phyloP scores from a whole-genome alignment of 2,888 invertebrate species.

The Allacma fusca region DNA sequence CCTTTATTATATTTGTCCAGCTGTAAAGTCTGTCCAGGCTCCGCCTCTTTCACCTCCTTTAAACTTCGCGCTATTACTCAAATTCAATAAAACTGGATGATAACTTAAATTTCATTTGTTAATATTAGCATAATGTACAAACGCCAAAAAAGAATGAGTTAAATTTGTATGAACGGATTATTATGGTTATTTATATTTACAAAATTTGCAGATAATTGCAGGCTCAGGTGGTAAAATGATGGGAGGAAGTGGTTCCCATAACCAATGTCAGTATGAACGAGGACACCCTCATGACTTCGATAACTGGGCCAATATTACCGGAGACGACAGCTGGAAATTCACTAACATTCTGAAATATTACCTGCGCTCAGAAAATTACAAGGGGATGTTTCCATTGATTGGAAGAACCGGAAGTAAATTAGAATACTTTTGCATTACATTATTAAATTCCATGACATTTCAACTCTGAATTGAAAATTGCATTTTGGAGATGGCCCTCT shows the following conservation, averaged over 20 bases:
- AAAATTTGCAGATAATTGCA: conserved; percentile 7
- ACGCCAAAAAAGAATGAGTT: no score
- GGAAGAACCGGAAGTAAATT: not conserved
- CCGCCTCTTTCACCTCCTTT: no score
- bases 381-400: conserved; percentile 29
- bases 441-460: no score
- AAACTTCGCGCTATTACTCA: no score
- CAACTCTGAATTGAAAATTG: no score
- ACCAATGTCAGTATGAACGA: conserved; percentile 42
- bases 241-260: conserved; percentile 51
- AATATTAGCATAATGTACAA: no score
- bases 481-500: not conserved
- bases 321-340: conserved; percentile 47
- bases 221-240: conserved; percentile 46
- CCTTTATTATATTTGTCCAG: no score
- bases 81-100: no score
- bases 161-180: no score
- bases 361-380: conserved; percentile 48
- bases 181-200: no score
- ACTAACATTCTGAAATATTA: conserved; percentile 46
- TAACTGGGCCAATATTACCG: conserved; percentile 43
- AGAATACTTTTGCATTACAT: not conserved
- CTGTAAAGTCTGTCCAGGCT: no score
- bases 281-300: conserved; percentile 48
- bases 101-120: no score